A percentile compares a stretch with the other conserved stretches of the same genome.
Evolutionary conservation across 1,140 invertebrate species (phyloP).

Genomic region (Rhyacophila brunnea): DNA sequence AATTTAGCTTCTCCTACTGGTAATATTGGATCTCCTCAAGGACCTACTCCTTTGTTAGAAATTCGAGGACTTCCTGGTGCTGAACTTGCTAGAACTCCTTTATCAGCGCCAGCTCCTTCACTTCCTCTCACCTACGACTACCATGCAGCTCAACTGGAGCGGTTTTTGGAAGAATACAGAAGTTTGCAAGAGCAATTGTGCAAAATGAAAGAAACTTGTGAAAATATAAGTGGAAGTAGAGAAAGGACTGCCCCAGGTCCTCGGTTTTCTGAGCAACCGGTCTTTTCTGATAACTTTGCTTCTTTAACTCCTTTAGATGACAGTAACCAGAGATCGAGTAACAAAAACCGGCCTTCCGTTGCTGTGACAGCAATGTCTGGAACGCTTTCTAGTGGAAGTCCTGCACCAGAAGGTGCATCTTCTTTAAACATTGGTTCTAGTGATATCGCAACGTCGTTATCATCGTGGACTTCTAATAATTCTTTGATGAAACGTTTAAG

Average conservation of each 20-base stretch:
- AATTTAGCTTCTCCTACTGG: constrained; percentile 49
- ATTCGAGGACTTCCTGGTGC: constrained; percentile 48
- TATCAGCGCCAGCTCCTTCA: constrained; percentile 44
- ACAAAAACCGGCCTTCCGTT: constrained; percentile 57
- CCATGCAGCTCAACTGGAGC: constrained; percentile 71
- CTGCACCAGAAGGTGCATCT: constrained; percentile 48
- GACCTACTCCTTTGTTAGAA: constrained; percentile 57
- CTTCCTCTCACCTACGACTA: constrained; percentile 65
- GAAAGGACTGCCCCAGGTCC: constrained; percentile 44
- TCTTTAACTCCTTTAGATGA: constrained; percentile 39
- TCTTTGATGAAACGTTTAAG: constrained; percentile 20
- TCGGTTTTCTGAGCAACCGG: constrained; percentile 44
- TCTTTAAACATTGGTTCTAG: constrained; percentile 45
- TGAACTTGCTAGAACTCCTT: constrained; percentile 34
- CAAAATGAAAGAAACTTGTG: constrained; percentile 75
- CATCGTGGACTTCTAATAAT: constrained; percentile 17
- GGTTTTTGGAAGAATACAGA: constrained; percentile 74
- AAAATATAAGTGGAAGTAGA: constrained; percentile 59
- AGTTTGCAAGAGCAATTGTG: constrained; percentile 71
- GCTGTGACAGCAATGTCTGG: constrained; percentile 53
- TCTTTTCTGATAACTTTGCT: constrained; percentile 39
- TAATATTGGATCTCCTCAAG: constrained; percentile 49
- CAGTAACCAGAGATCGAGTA: constrained; percentile 53
- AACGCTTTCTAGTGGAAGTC: constrained; percentile 31
- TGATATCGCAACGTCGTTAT: constrained; percentile 40